These are phyloP conservation scores for Drosophila lacertosa DNA, from an alignment of 1,140 invertebrate species.

Conservation along the genomic window DNA sequence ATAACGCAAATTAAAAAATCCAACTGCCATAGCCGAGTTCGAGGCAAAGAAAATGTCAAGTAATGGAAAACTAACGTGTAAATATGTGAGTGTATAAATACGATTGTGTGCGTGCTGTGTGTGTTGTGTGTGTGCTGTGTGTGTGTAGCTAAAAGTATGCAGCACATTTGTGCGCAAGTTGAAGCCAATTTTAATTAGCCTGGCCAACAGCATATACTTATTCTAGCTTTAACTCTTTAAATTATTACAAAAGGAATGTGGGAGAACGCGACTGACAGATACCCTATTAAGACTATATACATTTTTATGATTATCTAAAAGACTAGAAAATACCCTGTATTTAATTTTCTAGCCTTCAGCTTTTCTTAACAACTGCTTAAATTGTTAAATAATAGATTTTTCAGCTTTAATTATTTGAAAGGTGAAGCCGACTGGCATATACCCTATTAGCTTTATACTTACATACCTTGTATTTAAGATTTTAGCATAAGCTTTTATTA, in stretches of 20 bases:
- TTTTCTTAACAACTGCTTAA: too few relatives aligned
- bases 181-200: conserved; percentile 51
- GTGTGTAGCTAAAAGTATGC: conserved; percentile 48
- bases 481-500: too few relatives aligned
- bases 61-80: conserved; percentile 72
- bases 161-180: conserved; percentile 26
- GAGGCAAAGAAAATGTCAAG: conserved; percentile 67
- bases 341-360: too few relatives aligned
- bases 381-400: too few relatives aligned
- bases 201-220: background rate
- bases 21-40: conserved; percentile 58
- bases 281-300: too few relatives aligned
- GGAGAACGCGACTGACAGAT: background rate
- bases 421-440: too few relatives aligned
- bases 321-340: background rate
- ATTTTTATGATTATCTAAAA: too few relatives aligned
- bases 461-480: too few relatives aligned
- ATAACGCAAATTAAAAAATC: conserved; percentile 82
- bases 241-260: background rate
- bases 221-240: conserved; percentile 27
- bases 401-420: too few relatives aligned
- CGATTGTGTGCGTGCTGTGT: conserved; percentile 17
- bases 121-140: conserved; percentile 20
- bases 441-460: too few relatives aligned
- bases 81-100: conserved; percentile 44